Evolutionary conservation across 2,888 invertebrate species (phyloP).

Genomic region (Heliconius cydno): DNA sequence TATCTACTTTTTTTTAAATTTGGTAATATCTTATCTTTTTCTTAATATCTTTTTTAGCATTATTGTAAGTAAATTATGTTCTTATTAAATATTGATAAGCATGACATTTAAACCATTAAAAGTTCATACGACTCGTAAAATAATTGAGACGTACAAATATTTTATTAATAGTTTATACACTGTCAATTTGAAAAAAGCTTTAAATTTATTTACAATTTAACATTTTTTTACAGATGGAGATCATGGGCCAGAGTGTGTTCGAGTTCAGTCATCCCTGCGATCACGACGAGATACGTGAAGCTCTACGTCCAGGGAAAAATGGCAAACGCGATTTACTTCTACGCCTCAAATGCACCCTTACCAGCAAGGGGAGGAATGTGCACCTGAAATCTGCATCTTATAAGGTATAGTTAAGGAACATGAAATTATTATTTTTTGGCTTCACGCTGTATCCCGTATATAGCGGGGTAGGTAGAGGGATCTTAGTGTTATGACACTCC

Average conservation of each 20-base stretch:
- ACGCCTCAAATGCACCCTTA: conserved; percentile 96
- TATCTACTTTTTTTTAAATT: no score
- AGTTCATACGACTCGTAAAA: background rate
- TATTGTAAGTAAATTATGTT: no score
- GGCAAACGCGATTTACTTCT: conserved; percentile 87
- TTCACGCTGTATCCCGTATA: background rate
- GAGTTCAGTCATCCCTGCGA: conserved; percentile 98
- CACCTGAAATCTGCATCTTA: conserved; percentile 97
- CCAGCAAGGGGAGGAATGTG: conserved; percentile 96
- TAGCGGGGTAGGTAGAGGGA: background rate
- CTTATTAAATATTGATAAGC: no score
- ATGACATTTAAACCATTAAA: background rate
- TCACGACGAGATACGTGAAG: conserved; percentile 92
- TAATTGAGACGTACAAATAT: background rate
- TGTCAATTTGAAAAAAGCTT: background rate
- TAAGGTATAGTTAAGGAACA: conserved; percentile 85
- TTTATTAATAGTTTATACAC: background rate
- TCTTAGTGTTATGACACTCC: background rate
- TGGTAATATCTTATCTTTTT: no score
- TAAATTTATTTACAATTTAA: background rate
- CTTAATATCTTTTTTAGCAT: no score
- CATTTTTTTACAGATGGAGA: conserved; percentile 90
- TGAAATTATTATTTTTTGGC: background rate
- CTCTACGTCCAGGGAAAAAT: conserved; percentile 75
- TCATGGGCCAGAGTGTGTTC: conserved; percentile 96